Base-by-base conservation (phyloP, 92 coral and sea anemone species). In the Epizoanthus stellaris region DNA sequence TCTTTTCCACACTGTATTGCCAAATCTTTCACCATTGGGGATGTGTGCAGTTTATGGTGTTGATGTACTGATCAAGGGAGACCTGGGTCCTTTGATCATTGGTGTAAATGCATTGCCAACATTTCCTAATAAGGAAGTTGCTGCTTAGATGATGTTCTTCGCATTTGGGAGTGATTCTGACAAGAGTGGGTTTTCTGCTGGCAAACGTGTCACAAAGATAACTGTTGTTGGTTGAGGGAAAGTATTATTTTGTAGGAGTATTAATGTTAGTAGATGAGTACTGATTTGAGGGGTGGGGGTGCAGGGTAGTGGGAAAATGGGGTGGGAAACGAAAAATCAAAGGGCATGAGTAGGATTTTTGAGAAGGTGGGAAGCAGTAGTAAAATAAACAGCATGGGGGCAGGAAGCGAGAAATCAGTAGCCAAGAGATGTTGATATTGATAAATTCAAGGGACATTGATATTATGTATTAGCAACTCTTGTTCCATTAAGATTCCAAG, bases 11-110 rank as follows among this genome's bases (percentile, higher is more conserved):
- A 77, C 92, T 20, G 88, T 92, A 16, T 84, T 87, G 11, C 79
- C 94, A 36, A 90, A 80, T 72, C 86, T 94, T n/a, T 81, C 86
- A 0, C 58, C 87, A 13, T 60, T 21, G 4, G 82, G 85, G 1
- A 80, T 88, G 34, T 86, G 87, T 60, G 94, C 92, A 4, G 94
- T 92, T 70, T 92, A 92, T 59, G 97, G 97, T 19, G 98, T 94
- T 2, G 98, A 94, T 76, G 87, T 92, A 6, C 85, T 94, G 9
- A 58, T 94, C 80, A 87, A 70, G 70, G 98, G 91, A 73, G 82
- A 84, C 42, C 62, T 88, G 19, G 86, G 90, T 43, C 92, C 88
- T 2, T 76, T 92, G 53, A 83, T 94, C 21, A 88, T 89, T 57
- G 95, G 98, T 5, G 90, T 94, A 8, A 68, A 92, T 83, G 87